These are phyloP conservation scores for Zaprionus camerounensis DNA, from an alignment of 1,140 invertebrate species.

Conservation along the genomic window DNA sequence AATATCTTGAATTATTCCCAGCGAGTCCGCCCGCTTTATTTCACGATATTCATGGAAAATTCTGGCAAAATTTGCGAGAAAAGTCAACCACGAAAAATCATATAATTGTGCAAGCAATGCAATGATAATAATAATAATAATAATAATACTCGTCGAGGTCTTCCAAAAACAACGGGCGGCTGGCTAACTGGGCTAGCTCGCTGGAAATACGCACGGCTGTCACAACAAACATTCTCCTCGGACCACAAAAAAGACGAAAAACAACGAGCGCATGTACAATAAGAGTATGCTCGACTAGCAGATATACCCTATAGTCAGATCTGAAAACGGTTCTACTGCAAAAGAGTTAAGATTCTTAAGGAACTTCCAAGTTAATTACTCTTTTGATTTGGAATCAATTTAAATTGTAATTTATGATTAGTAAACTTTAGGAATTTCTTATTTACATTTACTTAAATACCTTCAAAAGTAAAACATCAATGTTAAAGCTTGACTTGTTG, in stretches of 20 bases:
- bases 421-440: background rate
- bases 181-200: slow-evolving; percentile 23
- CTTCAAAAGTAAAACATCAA: background rate
- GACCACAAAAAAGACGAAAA: slow-evolving; percentile 1
- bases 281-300: background rate
- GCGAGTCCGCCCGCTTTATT: slow-evolving; percentile 1
- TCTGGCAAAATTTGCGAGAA: slow-evolving; percentile 12
- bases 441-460: background rate
- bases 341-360: background rate
- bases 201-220: slow-evolving; percentile 34
- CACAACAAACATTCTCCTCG: slow-evolving; percentile 27
- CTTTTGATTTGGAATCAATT: too few relatives aligned
- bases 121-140: slow-evolving; percentile 48
- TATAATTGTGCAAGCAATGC: slow-evolving; percentile 24
- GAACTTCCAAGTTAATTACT: background rate
- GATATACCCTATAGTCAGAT: background rate
- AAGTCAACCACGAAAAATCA: slow-evolving; percentile 12
- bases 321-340: background rate
- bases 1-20: slow-evolving; percentile 14
- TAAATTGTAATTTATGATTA: background rate
- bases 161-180: slow-evolving; percentile 22
- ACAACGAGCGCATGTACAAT: background rate
- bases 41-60: slow-evolving; percentile 26
- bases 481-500: too few relatives aligned
- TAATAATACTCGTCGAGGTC: slow-evolving; percentile 26